Conservation (phyloP, 2,888 invertebrate species). For the Drosophila cognata region DNA sequence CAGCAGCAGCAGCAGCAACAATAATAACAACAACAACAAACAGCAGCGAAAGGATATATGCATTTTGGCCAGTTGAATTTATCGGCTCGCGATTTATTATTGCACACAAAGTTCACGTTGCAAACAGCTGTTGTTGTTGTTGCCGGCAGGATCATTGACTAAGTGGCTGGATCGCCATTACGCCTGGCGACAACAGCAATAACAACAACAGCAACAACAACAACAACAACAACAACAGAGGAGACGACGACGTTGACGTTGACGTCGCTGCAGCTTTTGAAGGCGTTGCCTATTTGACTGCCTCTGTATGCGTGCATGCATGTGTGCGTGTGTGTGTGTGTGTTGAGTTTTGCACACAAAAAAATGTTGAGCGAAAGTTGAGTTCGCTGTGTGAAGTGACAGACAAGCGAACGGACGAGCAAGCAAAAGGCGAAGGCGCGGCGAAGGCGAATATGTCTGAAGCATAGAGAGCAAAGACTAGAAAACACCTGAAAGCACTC, state of each 20-base stretch:
- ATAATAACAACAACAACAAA: constrained; percentile 33
- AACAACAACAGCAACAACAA: background rate
- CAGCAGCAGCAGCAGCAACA: constrained; percentile 19
- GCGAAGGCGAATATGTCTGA: constrained; percentile 32
- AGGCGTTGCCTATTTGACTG: constrained; percentile 81
- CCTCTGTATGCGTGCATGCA: constrained; percentile 36
- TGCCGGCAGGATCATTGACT: constrained; percentile 68
- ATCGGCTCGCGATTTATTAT: constrained; percentile 70
- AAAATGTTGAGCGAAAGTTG: constrained; percentile 71
- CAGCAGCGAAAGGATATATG: constrained; percentile 63
- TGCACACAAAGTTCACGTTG: constrained; percentile 36
- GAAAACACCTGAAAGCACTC: constrained; percentile 76
- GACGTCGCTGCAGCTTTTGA: constrained; percentile 72
- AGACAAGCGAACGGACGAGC: constrained; percentile 57
- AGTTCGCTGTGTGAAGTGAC: constrained; percentile 49
- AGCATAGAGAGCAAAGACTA: constrained; percentile 51
- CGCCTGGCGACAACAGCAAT: constrained; percentile 25
- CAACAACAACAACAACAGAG: constrained; percentile 1
- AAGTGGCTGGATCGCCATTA: constrained; percentile 73
- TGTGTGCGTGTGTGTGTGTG: constrained; percentile 40
- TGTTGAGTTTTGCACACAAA: constrained; percentile 45
- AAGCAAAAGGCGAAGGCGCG: constrained; percentile 25
- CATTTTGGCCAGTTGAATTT: constrained; percentile 70
- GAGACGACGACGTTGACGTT: constrained; percentile 19
- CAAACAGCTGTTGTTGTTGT: constrained; percentile 64